These are phyloP conservation scores for Premnoplex brunnescens DNA, from an alignment of 2,797 vertebrate species.

Conservation along the genomic window DNA sequence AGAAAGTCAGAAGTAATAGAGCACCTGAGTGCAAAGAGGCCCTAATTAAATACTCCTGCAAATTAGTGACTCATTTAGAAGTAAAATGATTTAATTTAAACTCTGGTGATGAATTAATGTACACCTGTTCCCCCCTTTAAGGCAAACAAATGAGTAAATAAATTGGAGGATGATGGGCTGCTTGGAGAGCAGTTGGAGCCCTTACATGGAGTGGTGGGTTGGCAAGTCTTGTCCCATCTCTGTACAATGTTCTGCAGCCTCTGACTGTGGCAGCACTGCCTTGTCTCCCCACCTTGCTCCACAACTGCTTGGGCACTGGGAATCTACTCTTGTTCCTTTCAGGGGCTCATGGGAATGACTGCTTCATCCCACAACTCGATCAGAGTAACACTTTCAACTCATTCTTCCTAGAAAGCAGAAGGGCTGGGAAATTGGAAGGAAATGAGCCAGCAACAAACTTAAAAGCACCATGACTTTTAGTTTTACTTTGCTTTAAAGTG, in stretches of 20 bases:
- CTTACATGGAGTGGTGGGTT: background rate
- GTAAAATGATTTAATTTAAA: conserved; percentile 74
- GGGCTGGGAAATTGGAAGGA: conserved; percentile 20
- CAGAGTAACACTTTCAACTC: background rate
- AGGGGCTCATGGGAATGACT: background rate
- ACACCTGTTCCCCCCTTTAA: conserved; percentile 71
- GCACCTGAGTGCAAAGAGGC: conserved; percentile 71
- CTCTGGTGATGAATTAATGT: conserved; percentile 71
- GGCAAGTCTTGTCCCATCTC: background rate
- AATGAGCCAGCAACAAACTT: conserved; percentile 35
- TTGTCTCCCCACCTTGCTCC: background rate
- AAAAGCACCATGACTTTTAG: conserved; percentile 27
- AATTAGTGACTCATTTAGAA: conserved; percentile 75
- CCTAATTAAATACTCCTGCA: conserved; percentile 72
- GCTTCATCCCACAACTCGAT: background rate
- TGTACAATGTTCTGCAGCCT: background rate
- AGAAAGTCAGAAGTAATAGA: conserved; percentile 66
- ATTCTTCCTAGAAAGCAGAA: conserved; percentile 57
- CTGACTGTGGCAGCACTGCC: background rate
- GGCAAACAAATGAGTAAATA: conserved; percentile 69
- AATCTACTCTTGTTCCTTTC: background rate
- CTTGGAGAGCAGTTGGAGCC: background rate
- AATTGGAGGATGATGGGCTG: background rate
- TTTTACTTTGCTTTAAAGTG: conserved; percentile 28
- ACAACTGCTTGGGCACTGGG: background rate